These are phyloP conservation scores for Holothuria scabra DNA, from an alignment of 53 echinoderm and acorn worm genomes.

Conservation along the genomic window DNA sequence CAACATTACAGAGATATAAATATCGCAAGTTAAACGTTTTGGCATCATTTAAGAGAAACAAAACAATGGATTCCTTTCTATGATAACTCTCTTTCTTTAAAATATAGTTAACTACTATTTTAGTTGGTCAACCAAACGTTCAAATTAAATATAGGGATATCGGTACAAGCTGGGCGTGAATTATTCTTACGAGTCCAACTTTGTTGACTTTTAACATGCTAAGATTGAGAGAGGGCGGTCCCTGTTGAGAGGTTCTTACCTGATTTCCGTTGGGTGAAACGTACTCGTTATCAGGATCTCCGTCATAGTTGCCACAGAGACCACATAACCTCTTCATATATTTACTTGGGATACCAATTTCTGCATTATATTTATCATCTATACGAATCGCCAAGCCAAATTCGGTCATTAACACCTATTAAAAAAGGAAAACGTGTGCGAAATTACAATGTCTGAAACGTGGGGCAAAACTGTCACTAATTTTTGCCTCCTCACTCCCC, in stretches of 20 bases:
- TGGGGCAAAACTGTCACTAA: neutral
- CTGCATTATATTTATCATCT: constrained; percentile 54
- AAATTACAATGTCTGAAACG: neutral
- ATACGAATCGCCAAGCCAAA: constrained; percentile 64
- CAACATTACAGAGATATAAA: too few relatives aligned
- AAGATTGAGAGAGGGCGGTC: too few relatives aligned
- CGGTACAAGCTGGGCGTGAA: too few relatives aligned
- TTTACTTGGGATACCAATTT: constrained; percentile 51
- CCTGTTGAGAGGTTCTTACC: constrained; percentile 33
- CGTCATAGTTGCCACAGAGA: constrained; percentile 74
- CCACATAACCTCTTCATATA: constrained; percentile 55
- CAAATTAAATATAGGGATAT: too few relatives aligned
- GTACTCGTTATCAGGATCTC: constrained; percentile 58
- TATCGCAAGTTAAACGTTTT: too few relatives aligned
- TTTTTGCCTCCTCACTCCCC: neutral
- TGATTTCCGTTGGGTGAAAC: constrained; percentile 53
- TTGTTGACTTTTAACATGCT: too few relatives aligned
- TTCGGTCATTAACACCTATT: constrained; percentile 58
- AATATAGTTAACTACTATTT: too few relatives aligned
- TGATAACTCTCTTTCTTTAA: too few relatives aligned
- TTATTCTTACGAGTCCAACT: too few relatives aligned
- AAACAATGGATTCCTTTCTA: too few relatives aligned
- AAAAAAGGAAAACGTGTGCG: neutral
- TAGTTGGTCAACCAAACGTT: too few relatives aligned
- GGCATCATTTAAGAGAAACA: too few relatives aligned